Conservation (phyloP, 2,797 vertebrate genomes). For the Otolemur crassicaudatus region DNA sequence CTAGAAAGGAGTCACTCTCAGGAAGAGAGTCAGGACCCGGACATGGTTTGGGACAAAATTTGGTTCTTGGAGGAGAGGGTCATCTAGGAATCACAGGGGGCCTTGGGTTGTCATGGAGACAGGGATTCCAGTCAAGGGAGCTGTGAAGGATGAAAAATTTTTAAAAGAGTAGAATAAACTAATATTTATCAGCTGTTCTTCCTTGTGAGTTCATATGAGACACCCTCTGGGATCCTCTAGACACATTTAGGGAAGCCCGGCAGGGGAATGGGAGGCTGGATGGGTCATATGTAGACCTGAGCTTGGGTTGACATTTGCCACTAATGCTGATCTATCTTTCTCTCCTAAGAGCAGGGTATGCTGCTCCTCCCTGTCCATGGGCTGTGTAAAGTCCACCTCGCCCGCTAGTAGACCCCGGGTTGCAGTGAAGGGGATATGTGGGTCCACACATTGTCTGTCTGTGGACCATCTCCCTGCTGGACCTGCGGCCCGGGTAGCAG, state of each 20-base stretch:
- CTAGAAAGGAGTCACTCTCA: background rate
- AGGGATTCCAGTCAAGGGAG: background rate
- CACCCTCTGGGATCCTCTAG: background rate
- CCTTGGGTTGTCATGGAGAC: background rate
- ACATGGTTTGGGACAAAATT: background rate
- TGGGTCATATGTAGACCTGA: background rate
- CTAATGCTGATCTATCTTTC: background rate
- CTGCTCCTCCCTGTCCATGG: background rate
- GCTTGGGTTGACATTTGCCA: background rate
- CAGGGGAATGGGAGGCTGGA: background rate
- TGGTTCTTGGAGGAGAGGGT: background rate
- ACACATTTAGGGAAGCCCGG: background rate
- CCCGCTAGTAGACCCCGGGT: background rate
- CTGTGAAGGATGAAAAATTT: background rate
- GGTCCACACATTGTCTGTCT: background rate
- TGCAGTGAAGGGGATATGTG: background rate
- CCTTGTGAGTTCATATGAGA: background rate
- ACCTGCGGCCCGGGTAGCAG: background rate
- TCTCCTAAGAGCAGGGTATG: background rate
- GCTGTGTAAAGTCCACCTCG: background rate
- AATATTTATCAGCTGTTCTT: background rate
- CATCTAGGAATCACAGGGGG: background rate
- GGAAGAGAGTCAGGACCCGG: background rate
- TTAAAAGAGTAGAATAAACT: background rate
- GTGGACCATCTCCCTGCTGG: background rate